Base-by-base conservation (phyloP, 2,888 invertebrate genomes). In the Hofmannophila pseudospretella region DNA sequence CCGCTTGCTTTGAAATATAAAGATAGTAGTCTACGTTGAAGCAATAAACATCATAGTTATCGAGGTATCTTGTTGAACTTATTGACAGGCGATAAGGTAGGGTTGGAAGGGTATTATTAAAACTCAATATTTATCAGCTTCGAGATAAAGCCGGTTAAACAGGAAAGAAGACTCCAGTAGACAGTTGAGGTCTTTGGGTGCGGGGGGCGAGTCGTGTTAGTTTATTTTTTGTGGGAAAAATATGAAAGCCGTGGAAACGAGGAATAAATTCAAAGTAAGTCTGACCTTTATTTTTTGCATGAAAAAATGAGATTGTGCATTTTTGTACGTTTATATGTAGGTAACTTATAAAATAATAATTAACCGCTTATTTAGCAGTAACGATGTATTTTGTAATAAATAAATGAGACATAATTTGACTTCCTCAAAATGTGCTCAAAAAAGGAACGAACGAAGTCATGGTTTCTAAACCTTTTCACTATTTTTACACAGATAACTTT, bases 1-100 rank as follows among this genome's bases (percentile, higher is more conserved):
- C n/a, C n/a, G n/a, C n/a, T n/a, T n/a, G n/a, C n/a, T n/a, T n/a
- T n/a, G n/a, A n/a, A n/a, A n/a, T n/a, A n/a, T n/a, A n/a, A n/a
- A n/a, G n/a, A n/a, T n/a, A n/a, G n/a, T n/a, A n/a, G n/a, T n/a
- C n/a, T n/a, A n/a, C n/a, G n/a, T n/a, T n/a, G n/a, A n/a, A n/a
- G n/a, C n/a, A n/a, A n/a, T n/a, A n/a, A n/a, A n/a, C n/a, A n/a
- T n/a, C n/a, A n/a, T n/a, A n/a, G n/a, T n/a, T n/a, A n/a, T n/a
- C n/a, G n/a, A n/a, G n/a, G n/a, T n/a, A n/a, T n/a, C n/a, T n/a
- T n/a, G n/a, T n/a, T n/a, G n/a, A n/a, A n/a, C n/a, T n/a, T n/a
- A n/a, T 69, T 68, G 69, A 66, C 66, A 58, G 53, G 45, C 49
- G 74, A 75, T 76, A 74, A 68, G 58, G 42, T 58, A 59, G 44